Evolutionary conservation across 2,888 invertebrate genomes (phyloP), one percentile per base, ranked within the genome.

Genomic region (Diplolepis rosae): DNA sequence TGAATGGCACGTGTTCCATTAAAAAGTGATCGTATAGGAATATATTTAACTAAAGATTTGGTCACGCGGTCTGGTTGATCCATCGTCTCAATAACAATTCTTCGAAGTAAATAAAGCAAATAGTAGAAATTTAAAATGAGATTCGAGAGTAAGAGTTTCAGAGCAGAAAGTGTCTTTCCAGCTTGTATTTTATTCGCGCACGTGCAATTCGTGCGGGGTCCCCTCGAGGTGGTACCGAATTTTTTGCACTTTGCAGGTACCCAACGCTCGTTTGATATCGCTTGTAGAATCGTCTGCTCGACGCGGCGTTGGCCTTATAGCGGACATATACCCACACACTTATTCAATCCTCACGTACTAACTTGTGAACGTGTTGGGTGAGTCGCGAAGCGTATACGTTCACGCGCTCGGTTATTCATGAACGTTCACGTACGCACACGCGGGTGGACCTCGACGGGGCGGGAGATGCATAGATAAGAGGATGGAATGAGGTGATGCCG

Each of bases 391-490:
- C 35, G 13, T 18, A 27, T 56, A 52, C 42, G 48, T 35, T 32
- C 54, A 71, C 71, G 30, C 65, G 65, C 3, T 22, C n/a, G 32
- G 30, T 50, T 70, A 50, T 72, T 67, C 66, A 68, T 61, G 66
- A 70, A 35, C 65, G 51, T 51, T 71, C 68, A 72, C 65, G 66
- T 69, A 71, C 70, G 50, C 69, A 69, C 30, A 69, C 66, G 18
- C 72, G 35, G 28, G 65, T 72, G 68, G 61, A 66, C 65, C 68
- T 45, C 68, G 42, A 71, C 70, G 71, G 68, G 71, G 67, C 75
- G 71, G 74, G 69, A 83, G 85, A 86, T 86, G 83, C 83, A 83
- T 83, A 84, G 85, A 85, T 86, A 85, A 83, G 81, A 68, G 71
- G 67, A 70, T 73, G 79, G 79, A 85, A 83, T 74, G 81, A 84